These are phyloP conservation scores for Diarsia rubi DNA, from an alignment of 2,888 invertebrate genomes.

Conservation along the genomic window DNA sequence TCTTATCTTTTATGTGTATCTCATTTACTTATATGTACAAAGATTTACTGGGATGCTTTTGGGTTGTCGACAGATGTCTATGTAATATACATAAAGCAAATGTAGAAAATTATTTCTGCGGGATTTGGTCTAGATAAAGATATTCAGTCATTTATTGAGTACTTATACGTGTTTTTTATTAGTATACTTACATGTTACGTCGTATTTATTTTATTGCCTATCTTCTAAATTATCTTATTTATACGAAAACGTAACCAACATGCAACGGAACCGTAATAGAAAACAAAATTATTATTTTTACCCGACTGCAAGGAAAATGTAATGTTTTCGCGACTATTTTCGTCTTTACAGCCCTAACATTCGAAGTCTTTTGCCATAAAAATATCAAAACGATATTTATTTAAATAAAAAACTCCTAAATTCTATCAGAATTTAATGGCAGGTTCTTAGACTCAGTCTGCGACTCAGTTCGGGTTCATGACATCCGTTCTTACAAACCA, in stretches of 20 bases:
- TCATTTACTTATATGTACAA: conserved; percentile 68
- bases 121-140: conserved; percentile 12
- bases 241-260: not conserved
- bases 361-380: not conserved
- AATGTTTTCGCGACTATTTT: no score
- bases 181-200: not conserved
- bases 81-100: conserved; percentile 21
- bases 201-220: not conserved
- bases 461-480: conserved; percentile 7
- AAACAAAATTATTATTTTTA: not conserved
- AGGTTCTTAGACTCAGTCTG: not conserved
- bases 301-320: no score
- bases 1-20: conserved; percentile 77
- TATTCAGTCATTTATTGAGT: not conserved
- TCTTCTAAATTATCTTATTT: not conserved
- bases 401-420: conserved; percentile 3
- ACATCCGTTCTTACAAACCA: conserved; percentile 4
- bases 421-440: conserved; percentile 6
- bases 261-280: not conserved
- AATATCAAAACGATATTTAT: conserved; percentile 25
- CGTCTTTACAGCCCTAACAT: not conserved
- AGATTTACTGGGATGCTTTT: conserved; percentile 25
- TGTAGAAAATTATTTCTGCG: conserved; percentile 16
- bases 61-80: conserved; percentile 1
- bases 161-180: not conserved